Conservation (phyloP, 1,140 invertebrate species). For the Drosophila nigromelanica region DNA sequence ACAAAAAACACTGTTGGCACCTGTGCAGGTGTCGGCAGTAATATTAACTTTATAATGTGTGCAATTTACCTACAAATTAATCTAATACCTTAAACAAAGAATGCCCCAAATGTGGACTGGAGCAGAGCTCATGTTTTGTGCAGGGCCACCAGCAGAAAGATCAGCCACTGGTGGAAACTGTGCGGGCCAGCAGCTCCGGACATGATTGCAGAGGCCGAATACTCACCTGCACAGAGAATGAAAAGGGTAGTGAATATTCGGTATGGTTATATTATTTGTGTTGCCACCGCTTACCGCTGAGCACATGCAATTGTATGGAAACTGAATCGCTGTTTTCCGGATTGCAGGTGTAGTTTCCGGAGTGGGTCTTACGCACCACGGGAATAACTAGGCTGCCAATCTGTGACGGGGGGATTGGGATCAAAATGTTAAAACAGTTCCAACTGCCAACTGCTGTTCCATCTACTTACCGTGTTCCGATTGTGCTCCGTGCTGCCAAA, state of each 20-base stretch:
- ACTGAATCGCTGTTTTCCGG: constrained; percentile 74
- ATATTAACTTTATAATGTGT: constrained; percentile 4
- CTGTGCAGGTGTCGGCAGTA: neutral
- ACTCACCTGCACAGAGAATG: constrained; percentile 68
- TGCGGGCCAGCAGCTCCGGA: constrained; percentile 54
- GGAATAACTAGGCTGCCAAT: constrained; percentile 87
- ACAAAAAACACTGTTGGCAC: constrained; percentile 5
- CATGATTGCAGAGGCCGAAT: constrained; percentile 80
- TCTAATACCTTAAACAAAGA: constrained; percentile 56
- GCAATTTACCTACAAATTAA: constrained; percentile 57
- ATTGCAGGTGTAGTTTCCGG: constrained; percentile 75
- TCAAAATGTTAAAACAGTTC: neutral
- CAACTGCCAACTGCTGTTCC: neutral
- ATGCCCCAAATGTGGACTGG: neutral
- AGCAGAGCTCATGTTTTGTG: constrained; percentile 61
- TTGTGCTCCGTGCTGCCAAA: constrained; percentile 71
- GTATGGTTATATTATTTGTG: neutral
- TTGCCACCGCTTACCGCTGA: constrained; percentile 75
- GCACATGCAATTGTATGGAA: constrained; percentile 73
- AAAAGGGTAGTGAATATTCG: neutral
- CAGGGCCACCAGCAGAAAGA: constrained; percentile 65
- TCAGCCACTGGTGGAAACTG: constrained; percentile 64
- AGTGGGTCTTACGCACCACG: constrained; percentile 84
- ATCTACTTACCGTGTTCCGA: constrained; percentile 60
- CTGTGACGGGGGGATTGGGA: constrained; percentile 26